Evolutionary conservation across 2,113 vertebrate species (phyloP).

Genomic region (Todiramphus saurophagus): DNA sequence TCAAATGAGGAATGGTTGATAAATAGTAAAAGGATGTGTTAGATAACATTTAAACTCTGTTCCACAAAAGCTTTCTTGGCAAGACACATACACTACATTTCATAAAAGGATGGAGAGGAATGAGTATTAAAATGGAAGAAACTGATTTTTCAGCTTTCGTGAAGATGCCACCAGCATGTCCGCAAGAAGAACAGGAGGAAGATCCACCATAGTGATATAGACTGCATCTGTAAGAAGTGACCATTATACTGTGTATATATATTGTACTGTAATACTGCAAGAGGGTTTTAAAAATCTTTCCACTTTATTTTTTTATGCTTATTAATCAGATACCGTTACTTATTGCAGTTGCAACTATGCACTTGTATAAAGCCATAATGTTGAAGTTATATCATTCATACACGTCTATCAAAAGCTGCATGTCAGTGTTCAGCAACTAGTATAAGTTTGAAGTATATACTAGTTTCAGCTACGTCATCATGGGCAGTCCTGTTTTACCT

Average conservation of each 20-base stretch:
- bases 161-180: constrained; percentile 70
- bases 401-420: constrained; percentile 66
- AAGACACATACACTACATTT: constrained; percentile 74
- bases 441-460: constrained; percentile 55
- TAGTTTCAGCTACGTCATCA: constrained; percentile 63
- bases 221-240: constrained; percentile 72
- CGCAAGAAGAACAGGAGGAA: constrained; percentile 49
- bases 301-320: constrained; percentile 81
- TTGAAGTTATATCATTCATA: constrained; percentile 62
- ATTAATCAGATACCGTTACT: constrained; percentile 73
- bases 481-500: constrained; percentile 64
- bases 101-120: constrained; percentile 50
- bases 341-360: constrained; percentile 77
- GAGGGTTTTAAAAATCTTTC: constrained; percentile 75
- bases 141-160: constrained; percentile 24
- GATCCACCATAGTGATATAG: constrained; percentile 57
- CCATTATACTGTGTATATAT: constrained; percentile 75
- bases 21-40: constrained; percentile 34
- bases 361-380: constrained; percentile 79
- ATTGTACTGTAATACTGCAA: constrained; percentile 78
- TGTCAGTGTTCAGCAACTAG: constrained; percentile 68
- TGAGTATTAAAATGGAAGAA: constrained; percentile 36
- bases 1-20: constrained; percentile 45
- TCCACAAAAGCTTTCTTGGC: constrained; percentile 53
- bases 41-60: constrained; percentile 19